Conservation (phyloP, 2,797 vertebrate genomes). For the Serranus cabrilla region DNA sequence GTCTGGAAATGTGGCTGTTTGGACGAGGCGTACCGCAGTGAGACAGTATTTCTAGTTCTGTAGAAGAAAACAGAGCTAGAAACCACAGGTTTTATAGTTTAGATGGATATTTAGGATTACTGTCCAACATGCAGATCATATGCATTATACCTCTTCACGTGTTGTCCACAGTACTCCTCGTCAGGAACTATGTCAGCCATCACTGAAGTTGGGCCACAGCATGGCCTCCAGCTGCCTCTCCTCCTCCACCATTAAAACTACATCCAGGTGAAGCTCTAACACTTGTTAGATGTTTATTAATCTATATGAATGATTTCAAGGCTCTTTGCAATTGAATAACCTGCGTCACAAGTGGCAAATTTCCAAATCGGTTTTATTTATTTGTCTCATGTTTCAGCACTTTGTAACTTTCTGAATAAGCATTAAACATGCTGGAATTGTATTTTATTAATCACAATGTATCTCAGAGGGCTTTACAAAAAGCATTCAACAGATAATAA, state of each 20-base stretch:
- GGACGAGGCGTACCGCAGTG: too few relatives aligned
- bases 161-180: constrained; percentile 63
- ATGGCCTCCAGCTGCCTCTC: constrained; percentile 88
- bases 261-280: constrained; percentile 85
- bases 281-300: background rate
- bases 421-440: background rate
- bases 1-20: too few relatives aligned
- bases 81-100: background rate
- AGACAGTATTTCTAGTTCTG: background rate
- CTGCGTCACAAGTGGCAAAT: background rate
- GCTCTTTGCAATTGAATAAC: background rate
- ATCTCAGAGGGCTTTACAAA: too few relatives aligned
- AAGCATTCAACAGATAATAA: too few relatives aligned
- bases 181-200: constrained; percentile 65
- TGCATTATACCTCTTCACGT: background rate
- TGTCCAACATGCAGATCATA: background rate
- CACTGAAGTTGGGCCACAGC: constrained; percentile 87
- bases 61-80: background rate
- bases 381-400: background rate
- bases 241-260: constrained; percentile 84
- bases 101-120: background rate
- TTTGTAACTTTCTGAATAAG: background rate
- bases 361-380: background rate
- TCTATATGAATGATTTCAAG: background rate
- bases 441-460: background rate